These are phyloP conservation scores for Fratercula arctica DNA, from an alignment of 2,797 vertebrate species.

Conservation along the genomic window DNA sequence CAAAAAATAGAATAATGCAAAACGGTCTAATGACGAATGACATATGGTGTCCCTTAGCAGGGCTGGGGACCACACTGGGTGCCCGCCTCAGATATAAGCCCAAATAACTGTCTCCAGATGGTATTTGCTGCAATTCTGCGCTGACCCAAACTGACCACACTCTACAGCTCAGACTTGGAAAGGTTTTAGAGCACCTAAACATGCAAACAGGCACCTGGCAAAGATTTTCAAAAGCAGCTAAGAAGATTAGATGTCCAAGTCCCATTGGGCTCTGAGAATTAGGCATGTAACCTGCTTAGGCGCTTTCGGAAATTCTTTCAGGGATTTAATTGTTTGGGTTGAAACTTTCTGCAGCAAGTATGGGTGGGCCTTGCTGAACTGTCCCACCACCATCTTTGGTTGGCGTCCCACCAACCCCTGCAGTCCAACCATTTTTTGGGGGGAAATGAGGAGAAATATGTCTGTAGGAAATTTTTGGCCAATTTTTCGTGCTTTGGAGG, in stretches of 20 bases:
- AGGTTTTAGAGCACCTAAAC: constrained; percentile 39
- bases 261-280: constrained; percentile 34
- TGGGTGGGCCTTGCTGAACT: neutral
- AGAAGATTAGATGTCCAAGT: constrained; percentile 38
- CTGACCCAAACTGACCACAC: constrained; percentile 37
- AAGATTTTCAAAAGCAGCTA: constrained; percentile 56
- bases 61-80: neutral
- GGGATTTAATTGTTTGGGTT: constrained; percentile 44
- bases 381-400: neutral
- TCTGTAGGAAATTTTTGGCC: neutral
- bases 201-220: constrained; percentile 38
- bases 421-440: neutral
- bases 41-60: neutral
- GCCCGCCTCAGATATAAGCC: neutral
- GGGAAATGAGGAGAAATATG: neutral
- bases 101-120: constrained; percentile 27
- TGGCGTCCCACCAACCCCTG: neutral
- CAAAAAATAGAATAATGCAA: neutral
- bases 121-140: constrained; percentile 34
- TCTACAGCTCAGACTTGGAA: neutral
- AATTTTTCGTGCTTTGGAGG: neutral
- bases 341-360: neutral
- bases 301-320: constrained; percentile 29
- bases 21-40: neutral
- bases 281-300: constrained; percentile 50